Percentiles rank a stretch among this genome's conserved stretches.
Evolutionary conservation across 2,888 invertebrate species (phyloP).

Genomic region (Asteroscopus sphinx): DNA sequence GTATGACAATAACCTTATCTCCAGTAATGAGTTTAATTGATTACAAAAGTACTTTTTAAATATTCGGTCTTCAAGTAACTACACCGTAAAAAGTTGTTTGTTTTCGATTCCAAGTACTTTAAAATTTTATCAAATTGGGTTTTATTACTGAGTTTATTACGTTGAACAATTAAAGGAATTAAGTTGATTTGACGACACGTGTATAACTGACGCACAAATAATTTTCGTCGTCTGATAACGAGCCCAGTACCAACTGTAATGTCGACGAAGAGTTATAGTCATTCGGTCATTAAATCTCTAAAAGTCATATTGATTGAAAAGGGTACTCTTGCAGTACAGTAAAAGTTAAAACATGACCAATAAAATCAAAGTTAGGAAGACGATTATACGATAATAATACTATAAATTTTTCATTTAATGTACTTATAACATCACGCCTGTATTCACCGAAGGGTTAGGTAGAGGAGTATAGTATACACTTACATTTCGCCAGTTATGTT

Average conservation of each 20-base stretch:
- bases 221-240: slow-evolving; percentile 56
- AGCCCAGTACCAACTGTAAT: slow-evolving; percentile 20
- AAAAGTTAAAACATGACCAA: not conserved
- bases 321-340: slow-evolving; percentile 14
- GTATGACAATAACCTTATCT: too few relatives aligned
- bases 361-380: not conserved
- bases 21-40: not conserved
- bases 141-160: slow-evolving; percentile 74
- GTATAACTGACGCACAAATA: slow-evolving; percentile 57
- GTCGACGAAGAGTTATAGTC: slow-evolving; percentile 37
- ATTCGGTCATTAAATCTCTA: slow-evolving; percentile 22
- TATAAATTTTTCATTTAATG: too few relatives aligned
- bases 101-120: slow-evolving; percentile 37
- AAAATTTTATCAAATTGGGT: slow-evolving; percentile 66
- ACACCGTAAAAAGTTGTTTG: slow-evolving; percentile 27
- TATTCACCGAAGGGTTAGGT: too few relatives aligned
- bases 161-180: slow-evolving; percentile 74
- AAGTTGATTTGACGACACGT: slow-evolving; percentile 64
- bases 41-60: not conserved
- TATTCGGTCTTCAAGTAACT: slow-evolving; percentile 4
- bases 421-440: too few relatives aligned
- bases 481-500: too few relatives aligned
- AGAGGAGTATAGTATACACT: too few relatives aligned
- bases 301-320: slow-evolving; percentile 32
- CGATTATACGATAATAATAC: too few relatives aligned